Evolutionary conservation across 2,888 invertebrate species (phyloP).

Genomic region (Alloplasta piceator): DNA sequence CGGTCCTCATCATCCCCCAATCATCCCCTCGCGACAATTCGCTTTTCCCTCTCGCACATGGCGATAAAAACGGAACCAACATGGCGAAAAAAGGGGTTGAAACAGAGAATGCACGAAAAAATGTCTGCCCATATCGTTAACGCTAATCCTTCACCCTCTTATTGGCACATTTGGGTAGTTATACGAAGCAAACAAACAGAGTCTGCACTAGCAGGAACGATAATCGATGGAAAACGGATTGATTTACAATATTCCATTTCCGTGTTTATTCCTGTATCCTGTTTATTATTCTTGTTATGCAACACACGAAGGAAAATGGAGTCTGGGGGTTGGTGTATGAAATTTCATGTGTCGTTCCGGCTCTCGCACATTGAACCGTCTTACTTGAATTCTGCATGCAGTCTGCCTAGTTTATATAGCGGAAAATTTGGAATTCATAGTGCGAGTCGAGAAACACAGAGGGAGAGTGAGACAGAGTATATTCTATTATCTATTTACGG

Average conservation of each 20-base stretch:
- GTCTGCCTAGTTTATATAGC: slow-evolving; percentile 14
- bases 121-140: slow-evolving; percentile 9
- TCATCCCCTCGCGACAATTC: slow-evolving; percentile 34
- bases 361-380: background rate
- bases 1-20: slow-evolving; percentile 31
- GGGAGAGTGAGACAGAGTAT: slow-evolving; percentile 2
- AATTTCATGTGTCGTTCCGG: slow-evolving; percentile 36
- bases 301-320: slow-evolving; percentile 10
- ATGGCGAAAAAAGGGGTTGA: background rate
- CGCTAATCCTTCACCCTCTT: background rate
- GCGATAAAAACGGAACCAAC: slow-evolving; percentile 3
- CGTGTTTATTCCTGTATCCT: slow-evolving; percentile 6
- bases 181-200: too few relatives aligned
- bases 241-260: slow-evolving; percentile 4
- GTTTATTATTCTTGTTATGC: slow-evolving; percentile 46
- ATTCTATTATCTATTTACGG: slow-evolving; percentile 60
- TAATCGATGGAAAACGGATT: background rate
- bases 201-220: background rate
- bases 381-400: slow-evolving; percentile 15
- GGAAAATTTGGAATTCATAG: slow-evolving; percentile 53
- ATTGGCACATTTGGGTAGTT: too few relatives aligned
- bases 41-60: slow-evolving; percentile 32
- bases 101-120: slow-evolving; percentile 9
- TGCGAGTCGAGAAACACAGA: slow-evolving; percentile 12
- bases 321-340: background rate